phyloP scores from a whole-genome alignment of 2,113 vertebrate species.

The Archocentrus centrarchus region DNA sequence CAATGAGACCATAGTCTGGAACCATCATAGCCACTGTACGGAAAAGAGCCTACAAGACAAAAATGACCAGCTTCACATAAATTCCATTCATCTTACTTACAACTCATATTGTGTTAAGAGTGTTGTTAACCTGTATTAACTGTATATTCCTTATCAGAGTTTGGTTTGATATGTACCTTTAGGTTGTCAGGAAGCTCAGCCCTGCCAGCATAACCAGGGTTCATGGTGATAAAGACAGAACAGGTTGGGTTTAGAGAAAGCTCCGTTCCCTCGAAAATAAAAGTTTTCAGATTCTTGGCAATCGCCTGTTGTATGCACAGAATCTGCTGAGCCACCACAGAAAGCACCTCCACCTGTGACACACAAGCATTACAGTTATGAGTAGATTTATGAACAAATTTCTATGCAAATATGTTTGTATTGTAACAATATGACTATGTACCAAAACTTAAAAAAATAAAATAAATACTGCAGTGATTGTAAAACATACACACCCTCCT shows the following conservation, averaged over 20 bases:
- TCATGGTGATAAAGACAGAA: constrained; percentile 95
- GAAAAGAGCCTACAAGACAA: constrained; percentile 86
- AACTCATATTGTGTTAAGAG: neutral
- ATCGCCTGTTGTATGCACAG: constrained; percentile 94
- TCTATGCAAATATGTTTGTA: neutral
- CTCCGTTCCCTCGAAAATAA: constrained; percentile 92
- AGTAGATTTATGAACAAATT: neutral
- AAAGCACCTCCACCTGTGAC: constrained; percentile 91
- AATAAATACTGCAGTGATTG: too few relatives aligned
- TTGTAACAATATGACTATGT: too few relatives aligned
- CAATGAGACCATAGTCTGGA: constrained; percentile 93
- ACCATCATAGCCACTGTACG: constrained; percentile 97
- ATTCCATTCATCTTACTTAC: neutral
- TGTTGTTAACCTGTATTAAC: neutral
- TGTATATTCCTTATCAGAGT: neutral
- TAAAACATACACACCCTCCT: neutral
- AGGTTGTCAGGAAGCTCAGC: constrained; percentile 94
- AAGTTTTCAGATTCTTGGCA: constrained; percentile 84
- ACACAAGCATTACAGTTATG: neutral
- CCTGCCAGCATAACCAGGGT: constrained; percentile 93
- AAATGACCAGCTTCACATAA: neutral
- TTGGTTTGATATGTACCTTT: constrained; percentile 81
- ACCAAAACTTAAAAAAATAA: too few relatives aligned
- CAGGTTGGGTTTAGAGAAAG: constrained; percentile 92
- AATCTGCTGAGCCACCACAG: constrained; percentile 94